Base-by-base conservation (phyloP, 2,797 vertebrate genomes). In the Pseudochaenichthys georgianus region DNA sequence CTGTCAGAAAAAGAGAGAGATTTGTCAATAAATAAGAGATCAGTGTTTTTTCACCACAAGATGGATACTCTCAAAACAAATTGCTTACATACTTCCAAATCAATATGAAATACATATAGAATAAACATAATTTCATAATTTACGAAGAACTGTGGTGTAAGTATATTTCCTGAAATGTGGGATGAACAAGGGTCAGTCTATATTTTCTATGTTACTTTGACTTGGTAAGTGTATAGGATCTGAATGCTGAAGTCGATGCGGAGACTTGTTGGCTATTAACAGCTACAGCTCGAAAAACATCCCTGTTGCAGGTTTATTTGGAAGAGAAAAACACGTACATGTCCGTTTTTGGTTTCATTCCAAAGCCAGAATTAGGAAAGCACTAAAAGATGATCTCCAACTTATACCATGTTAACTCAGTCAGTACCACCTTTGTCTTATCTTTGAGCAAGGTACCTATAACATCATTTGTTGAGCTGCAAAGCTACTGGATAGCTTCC, bases 401-500 rank as follows among this genome's bases (percentile, higher is more conserved):
- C 38, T 62, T 31, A 48, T 21, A 34, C 1, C 45, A 38, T 47
- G 41, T 67, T 58, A 48, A 38, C 31, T 61, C 38, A 42, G 48
- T 16, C 55, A 31, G 21, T 9, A 19, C 13, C n/a, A 48, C 6
- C 19, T 41, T 16, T 63, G 65, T 57, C 19, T 11, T 68, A 9
- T 68, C 53, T 12, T 48, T 69, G 12, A 47, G 43, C 43, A 68
- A 57, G 17, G 13, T 17, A 45, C 38, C 21, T 63, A 41, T 31
- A 50, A 31, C 57, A 21, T 7, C 9, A 5, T 54, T 53, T 42
- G 64, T 64, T 34, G 53, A 34, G 28, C 1, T 38, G 47, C 38
- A 43, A 46, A 59, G 42, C 10, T 9, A 15, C 71, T 17, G 13
- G 42, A 52, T 52, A 69, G 41, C 52, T 54, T 60, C 61, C 41